These are phyloP conservation scores for Panagrolaimus sp. DNA, from an alignment of 1,140 invertebrate species.

Conservation along the genomic window DNA sequence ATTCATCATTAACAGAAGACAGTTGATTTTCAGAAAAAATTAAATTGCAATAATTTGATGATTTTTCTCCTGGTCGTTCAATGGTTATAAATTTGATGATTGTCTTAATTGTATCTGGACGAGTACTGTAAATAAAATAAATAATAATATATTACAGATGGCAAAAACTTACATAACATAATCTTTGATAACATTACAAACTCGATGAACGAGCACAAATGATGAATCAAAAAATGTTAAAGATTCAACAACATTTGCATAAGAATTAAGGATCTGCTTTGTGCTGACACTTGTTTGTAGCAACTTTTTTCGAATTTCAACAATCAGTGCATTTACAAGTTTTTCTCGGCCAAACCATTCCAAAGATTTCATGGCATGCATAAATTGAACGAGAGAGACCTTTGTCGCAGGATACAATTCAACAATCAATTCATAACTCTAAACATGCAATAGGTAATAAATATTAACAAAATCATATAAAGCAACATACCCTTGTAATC, in stretches of 20 bases:
- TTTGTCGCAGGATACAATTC: slow-evolving; percentile 28
- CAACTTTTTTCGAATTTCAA: slow-evolving; percentile 28
- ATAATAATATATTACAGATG: not conserved
- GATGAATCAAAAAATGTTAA: slow-evolving; percentile 82
- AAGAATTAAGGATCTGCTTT: slow-evolving; percentile 90
- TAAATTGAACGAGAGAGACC: slow-evolving; percentile 16
- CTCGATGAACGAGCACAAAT: slow-evolving; percentile 85
- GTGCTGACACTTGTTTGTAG: slow-evolving; percentile 72
- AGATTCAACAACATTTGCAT: slow-evolving; percentile 86
- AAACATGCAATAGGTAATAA: not conserved
- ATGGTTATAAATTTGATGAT: slow-evolving; percentile 56
- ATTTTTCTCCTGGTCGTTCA: slow-evolving; percentile 44
- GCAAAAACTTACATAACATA: slow-evolving; percentile 62
- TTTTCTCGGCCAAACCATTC: slow-evolving; percentile 44
- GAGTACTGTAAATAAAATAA: slow-evolving; percentile 33
- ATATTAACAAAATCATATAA: not conserved
- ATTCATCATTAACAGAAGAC: slow-evolving; percentile 51
- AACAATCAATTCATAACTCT: slow-evolving; percentile 30
- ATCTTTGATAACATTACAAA: slow-evolving; percentile 82
- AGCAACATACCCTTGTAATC: not conserved
- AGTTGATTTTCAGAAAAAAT: slow-evolving; percentile 38
- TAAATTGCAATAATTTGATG: slow-evolving; percentile 28
- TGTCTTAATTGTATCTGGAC: slow-evolving; percentile 53
- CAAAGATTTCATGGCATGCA: slow-evolving; percentile 25
- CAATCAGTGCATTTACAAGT: slow-evolving; percentile 32